Evolutionary conservation across 92 coral and sea anemone species (phyloP).

Genomic region (Epizoanthus fatuus): DNA sequence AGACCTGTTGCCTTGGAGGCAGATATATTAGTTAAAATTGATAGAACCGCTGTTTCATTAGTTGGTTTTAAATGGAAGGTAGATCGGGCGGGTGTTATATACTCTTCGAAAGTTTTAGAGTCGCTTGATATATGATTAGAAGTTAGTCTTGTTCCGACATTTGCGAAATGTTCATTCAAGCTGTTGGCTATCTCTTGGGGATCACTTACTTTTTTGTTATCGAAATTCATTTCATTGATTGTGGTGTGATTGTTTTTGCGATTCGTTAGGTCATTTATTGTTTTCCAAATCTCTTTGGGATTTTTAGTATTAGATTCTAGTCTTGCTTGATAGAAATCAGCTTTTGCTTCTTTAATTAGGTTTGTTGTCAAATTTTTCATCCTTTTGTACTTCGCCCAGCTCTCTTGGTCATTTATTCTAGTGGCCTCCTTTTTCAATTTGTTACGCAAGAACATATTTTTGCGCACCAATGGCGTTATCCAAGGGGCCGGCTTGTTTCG

Average conservation of each 20-base stretch:
- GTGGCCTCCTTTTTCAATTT: conserved; percentile 13
- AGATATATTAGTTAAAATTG: background rate
- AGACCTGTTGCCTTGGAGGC: conserved; percentile 34
- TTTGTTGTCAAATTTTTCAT: conserved; percentile 12
- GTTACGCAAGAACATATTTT: conserved; percentile 35
- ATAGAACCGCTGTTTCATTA: conserved; percentile 1
- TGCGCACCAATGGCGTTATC: conserved; percentile 37
- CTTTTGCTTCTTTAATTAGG: conserved; percentile 10
- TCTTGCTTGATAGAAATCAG: conserved; percentile 26
- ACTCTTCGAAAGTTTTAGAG: no score
- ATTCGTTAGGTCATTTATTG: conserved; percentile 11
- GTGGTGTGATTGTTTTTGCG: conserved; percentile 13
- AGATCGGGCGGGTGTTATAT: conserved; percentile 5
- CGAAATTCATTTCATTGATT: conserved; percentile 20
- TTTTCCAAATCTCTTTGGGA: conserved; percentile 22
- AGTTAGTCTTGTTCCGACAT: no score
- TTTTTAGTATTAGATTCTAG: conserved; percentile 18
- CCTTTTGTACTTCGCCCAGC: conserved; percentile 12
- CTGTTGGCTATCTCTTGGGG: conserved; percentile 32
- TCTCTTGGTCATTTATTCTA: conserved; percentile 8
- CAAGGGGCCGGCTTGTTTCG: conserved; percentile 7
- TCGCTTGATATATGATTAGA: no score
- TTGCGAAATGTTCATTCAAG: background rate
- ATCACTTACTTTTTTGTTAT: conserved; percentile 14
- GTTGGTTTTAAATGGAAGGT: conserved; percentile 35